Conservation (phyloP, 2,888 invertebrate genomes). For the Axea sp. region DNA sequence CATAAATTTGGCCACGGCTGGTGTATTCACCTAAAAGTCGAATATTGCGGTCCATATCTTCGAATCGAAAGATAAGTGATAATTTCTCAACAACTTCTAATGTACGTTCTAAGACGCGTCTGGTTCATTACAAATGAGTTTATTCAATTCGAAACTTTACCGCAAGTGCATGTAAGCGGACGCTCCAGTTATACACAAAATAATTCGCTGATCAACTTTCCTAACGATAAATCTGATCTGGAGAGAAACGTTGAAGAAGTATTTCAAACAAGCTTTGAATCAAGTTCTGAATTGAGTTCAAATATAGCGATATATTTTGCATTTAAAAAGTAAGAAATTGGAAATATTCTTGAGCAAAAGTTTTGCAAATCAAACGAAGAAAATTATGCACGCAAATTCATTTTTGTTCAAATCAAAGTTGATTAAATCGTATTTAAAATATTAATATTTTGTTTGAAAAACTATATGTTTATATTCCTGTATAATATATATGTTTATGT, state of each 20-base stretch:
- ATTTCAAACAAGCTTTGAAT: background rate
- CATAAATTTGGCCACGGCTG: constrained; percentile 49
- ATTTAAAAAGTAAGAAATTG: too few species aligned
- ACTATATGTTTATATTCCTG: too few species aligned
- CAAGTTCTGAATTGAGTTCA: too few species aligned
- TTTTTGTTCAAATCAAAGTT: too few species aligned
- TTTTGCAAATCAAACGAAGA: too few species aligned
- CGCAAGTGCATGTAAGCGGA: background rate
- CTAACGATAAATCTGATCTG: constrained; percentile 4
- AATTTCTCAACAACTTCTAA: constrained; percentile 41
- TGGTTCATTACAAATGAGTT: constrained; percentile 34
- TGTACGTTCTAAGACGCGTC: constrained; percentile 19
- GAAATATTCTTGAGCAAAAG: too few species aligned
- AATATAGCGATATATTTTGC: too few species aligned
- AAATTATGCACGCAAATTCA: too few species aligned
- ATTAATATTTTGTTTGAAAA: too few species aligned
- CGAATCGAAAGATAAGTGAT: constrained; percentile 43
- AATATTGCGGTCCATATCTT: constrained; percentile 6
- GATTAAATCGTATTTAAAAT: too few species aligned
- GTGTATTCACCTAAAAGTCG: constrained; percentile 32
- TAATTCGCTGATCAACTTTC: constrained; percentile 20
- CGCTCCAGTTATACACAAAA: constrained; percentile 6
- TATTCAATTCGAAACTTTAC: constrained; percentile 28
- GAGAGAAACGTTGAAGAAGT: background rate
- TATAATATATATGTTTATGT: too few species aligned